Conservation (phyloP, 2,797 vertebrate genomes). For the Myotis findleyi region DNA sequence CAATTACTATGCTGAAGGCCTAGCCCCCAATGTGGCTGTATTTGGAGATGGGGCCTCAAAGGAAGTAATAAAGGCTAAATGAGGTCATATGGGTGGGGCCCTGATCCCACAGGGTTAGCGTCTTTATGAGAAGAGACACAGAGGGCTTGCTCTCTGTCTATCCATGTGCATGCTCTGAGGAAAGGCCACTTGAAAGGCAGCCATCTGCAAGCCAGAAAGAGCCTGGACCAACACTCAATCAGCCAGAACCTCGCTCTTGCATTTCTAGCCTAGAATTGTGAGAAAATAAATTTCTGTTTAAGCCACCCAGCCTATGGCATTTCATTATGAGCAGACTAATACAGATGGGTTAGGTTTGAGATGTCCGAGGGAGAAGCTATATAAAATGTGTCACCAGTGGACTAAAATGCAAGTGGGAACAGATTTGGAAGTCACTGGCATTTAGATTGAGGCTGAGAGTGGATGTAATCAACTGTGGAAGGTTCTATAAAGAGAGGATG, state of each 20-base stretch:
- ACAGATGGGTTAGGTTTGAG: neutral
- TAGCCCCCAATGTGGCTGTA: neutral
- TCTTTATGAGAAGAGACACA: neutral
- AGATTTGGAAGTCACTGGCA: neutral
- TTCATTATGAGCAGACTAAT: neutral
- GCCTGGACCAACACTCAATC: neutral
- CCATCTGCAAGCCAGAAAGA: neutral
- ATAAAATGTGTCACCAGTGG: neutral
- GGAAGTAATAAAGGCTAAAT: neutral
- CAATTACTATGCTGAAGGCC: neutral
- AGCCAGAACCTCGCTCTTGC: neutral
- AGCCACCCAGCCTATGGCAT: neutral
- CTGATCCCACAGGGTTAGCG: neutral
- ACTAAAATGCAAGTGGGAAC: neutral
- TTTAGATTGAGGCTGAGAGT: neutral
- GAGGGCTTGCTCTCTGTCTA: rapidly evolving
- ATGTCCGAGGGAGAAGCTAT: neutral
- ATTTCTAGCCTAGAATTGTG: neutral
- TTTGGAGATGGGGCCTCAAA: neutral
- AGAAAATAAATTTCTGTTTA: neutral
- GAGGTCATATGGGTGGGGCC: neutral
- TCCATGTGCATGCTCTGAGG: rapidly evolving
- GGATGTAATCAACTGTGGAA: neutral
- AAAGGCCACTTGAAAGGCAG: neutral
- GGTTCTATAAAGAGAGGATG: neutral